These are phyloP conservation scores for Syritta pipiens DNA, from an alignment of 2,888 invertebrate species.

Conservation along the genomic window DNA sequence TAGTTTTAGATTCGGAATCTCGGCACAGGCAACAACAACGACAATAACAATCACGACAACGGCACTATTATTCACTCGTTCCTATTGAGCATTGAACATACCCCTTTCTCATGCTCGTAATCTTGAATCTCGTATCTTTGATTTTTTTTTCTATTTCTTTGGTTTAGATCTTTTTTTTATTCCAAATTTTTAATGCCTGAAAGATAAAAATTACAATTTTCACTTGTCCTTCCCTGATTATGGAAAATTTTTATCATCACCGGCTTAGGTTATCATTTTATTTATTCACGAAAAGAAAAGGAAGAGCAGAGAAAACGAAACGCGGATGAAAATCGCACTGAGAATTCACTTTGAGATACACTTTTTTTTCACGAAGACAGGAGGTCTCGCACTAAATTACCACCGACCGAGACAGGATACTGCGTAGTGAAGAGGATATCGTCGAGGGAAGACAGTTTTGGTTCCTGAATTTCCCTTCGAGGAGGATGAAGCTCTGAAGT, in stretches of 20 bases:
- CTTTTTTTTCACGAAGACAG: slow-evolving; percentile 5
- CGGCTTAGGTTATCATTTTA: slow-evolving; percentile 51
- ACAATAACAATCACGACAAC: slow-evolving; percentile 12
- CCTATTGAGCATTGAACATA: slow-evolving; percentile 45
- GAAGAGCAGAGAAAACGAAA: too few relatives aligned
- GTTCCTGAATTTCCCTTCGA: slow-evolving; percentile 54
- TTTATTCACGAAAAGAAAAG: too few relatives aligned
- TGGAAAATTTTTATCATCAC: slow-evolving; percentile 39
- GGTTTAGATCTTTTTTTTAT: not conserved
- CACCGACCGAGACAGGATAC: slow-evolving; percentile 62
- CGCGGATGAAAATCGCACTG: too few relatives aligned
- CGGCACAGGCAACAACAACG: not conserved
- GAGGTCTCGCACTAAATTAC: too few relatives aligned
- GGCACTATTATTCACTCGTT: slow-evolving; percentile 41
- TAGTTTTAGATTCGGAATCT: slow-evolving; percentile 9
- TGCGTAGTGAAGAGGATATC: slow-evolving; percentile 57
- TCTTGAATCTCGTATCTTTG: not conserved
- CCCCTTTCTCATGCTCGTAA: slow-evolving; percentile 58
- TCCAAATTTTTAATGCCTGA: slow-evolving; percentile 4
- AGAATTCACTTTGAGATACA: not conserved
- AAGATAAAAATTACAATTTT: not conserved
- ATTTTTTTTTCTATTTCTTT: not conserved
- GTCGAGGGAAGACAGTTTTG: slow-evolving; percentile 50
- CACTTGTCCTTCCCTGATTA: slow-evolving; percentile 13
- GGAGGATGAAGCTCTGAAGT: slow-evolving; percentile 58